Percentiles rank a stretch among this genome's conserved stretches.
These are phyloP conservation scores for Sciaenops ocellatus DNA, from an alignment of 2,797 vertebrate genomes.

Conservation along the genomic window DNA sequence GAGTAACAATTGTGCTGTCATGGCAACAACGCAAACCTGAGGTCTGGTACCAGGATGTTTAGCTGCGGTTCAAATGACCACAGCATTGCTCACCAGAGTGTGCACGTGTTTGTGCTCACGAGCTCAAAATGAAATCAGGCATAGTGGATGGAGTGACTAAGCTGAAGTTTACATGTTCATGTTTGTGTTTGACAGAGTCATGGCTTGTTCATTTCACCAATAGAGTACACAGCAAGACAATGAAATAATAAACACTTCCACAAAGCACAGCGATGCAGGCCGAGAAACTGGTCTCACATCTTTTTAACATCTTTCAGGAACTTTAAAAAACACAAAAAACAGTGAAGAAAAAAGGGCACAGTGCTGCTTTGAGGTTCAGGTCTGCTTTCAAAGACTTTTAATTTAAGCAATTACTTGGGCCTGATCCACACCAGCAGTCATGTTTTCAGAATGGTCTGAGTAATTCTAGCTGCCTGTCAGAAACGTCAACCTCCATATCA, in stretches of 20 bases:
- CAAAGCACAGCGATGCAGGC: neutral
- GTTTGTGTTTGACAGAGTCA: conserved; percentile 62
- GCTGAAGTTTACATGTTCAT: conserved; percentile 63
- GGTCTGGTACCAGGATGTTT: conserved; percentile 73
- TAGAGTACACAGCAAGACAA: conserved; percentile 42
- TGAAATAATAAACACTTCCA: conserved; percentile 63
- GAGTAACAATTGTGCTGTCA: conserved; percentile 61
- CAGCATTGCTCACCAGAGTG: conserved; percentile 50
- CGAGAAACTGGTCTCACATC: conserved; percentile 4
- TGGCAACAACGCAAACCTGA: conserved; percentile 66
- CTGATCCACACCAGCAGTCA: conserved; percentile 7
- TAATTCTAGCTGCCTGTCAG: conserved; percentile 4
- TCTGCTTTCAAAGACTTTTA: conserved; percentile 12
- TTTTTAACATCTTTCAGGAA: conserved; percentile 42
- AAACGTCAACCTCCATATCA: conserved; percentile 17
- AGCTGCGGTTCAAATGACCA: conserved; percentile 58
- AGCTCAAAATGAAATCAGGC: conserved; percentile 38
- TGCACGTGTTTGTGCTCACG: conserved; percentile 31
- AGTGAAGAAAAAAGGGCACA: neutral
- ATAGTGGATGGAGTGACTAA: conserved; percentile 49
- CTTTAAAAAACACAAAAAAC: conserved; percentile 31
- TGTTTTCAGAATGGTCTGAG: neutral
- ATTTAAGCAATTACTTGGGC: neutral
- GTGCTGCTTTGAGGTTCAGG: neutral
- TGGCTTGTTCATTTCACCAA: conserved; percentile 59